Evolutionary conservation across 2,113 vertebrate species (phyloP).

Genomic region (Gobiocypris rarus): DNA sequence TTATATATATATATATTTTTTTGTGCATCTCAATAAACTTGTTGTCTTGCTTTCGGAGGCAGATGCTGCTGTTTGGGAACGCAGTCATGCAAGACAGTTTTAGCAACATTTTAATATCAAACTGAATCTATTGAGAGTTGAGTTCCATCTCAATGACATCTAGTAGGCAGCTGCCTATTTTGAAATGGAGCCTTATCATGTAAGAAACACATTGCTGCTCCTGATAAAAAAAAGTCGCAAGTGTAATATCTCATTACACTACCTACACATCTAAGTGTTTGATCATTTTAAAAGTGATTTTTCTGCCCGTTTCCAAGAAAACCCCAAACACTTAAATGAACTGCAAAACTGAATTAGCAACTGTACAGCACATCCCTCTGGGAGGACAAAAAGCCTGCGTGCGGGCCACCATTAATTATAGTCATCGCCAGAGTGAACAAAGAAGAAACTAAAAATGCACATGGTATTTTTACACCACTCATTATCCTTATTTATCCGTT

Average conservation of each 20-base stretch:
- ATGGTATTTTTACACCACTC: conserved; percentile 33
- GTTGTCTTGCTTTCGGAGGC: no score
- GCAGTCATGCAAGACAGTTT: no score
- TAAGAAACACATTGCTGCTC: neutral
- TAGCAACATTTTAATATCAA: neutral
- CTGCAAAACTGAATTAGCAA: neutral
- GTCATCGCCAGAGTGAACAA: conserved; percentile 11
- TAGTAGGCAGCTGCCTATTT: neutral
- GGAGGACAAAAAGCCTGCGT: conserved; percentile 8
- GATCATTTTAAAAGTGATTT: conserved; percentile 11
- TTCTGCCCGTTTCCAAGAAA: neutral
- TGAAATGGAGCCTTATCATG: neutral
- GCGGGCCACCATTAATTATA: conserved; percentile 41
- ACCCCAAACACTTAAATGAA: neutral
- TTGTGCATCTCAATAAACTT: no score
- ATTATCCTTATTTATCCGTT: conserved; percentile 52
- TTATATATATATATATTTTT: no score
- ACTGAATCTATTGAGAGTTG: neutral
- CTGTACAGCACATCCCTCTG: neutral
- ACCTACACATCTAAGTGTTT: conserved; percentile 13
- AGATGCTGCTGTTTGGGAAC: no score
- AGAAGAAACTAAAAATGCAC: conserved; percentile 46
- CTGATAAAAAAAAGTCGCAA: neutral
- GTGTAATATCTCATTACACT: neutral
- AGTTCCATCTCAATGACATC: neutral